phyloP scores from a whole-genome alignment of 2,888 invertebrate species.

The Plagodis pulveraria region DNA sequence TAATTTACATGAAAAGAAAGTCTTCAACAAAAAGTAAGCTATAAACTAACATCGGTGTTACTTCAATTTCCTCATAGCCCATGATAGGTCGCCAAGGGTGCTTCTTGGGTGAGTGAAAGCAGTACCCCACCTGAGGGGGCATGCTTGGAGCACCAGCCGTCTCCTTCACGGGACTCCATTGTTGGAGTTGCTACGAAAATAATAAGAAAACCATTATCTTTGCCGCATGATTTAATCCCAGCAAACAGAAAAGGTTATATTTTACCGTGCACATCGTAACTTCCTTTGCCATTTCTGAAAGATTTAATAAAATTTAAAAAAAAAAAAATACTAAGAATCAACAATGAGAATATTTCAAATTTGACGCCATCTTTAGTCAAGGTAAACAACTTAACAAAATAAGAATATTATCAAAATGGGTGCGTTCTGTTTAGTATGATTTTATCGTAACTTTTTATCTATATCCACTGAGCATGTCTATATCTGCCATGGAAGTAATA shows the following conservation, averaged over 20 bases:
- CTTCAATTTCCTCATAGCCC: constrained; percentile 91
- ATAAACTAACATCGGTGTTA: constrained; percentile 86
- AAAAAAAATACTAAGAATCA: constrained; percentile 26
- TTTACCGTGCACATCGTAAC: constrained; percentile 79
- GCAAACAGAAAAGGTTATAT: neutral
- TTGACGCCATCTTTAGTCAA: constrained; percentile 32
- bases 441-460: too few relatives aligned
- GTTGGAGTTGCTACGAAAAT: constrained; percentile 89
- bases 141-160: constrained; percentile 86
- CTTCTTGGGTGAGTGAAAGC: constrained; percentile 89
- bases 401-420: neutral
- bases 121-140: constrained; percentile 88
- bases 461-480: too few relatives aligned
- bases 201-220: constrained; percentile 5
- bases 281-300: constrained; percentile 75
- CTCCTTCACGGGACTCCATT: constrained; percentile 90
- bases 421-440: too few relatives aligned
- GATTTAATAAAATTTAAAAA: constrained; percentile 45
- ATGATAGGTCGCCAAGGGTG: constrained; percentile 93
- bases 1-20: too few relatives aligned
- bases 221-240: neutral
- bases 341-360: constrained; percentile 31
- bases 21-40: too few relatives aligned
- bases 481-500: too few relatives aligned
- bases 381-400: constrained; percentile 8